Evolutionary conservation across 2,888 invertebrate genomes (phyloP), one percentile per base, ranked within the genome.

Genomic region (Elegia similella): DNA sequence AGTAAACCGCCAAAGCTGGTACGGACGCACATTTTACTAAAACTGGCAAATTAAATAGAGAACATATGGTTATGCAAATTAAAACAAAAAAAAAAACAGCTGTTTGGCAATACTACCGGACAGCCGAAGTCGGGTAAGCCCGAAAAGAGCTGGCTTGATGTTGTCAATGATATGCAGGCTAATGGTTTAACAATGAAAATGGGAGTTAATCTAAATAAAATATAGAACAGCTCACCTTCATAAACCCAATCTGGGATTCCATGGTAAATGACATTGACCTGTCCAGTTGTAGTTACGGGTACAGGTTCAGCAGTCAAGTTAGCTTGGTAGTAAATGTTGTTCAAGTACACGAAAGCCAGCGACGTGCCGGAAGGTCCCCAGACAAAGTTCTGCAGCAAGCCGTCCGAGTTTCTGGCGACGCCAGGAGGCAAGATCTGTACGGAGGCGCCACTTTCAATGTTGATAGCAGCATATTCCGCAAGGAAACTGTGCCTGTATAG

Each of bases 211-310:
- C n/a, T n/a, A n/a, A n/a, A n/a, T n/a, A n/a, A n/a, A n/a, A n/a
- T n/a, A n/a, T n/a, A 2, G 23, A 23, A 23, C 23, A 23, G 5
- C 23, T 23, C 23, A 96, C 96, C 97, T 93, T 98, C 98, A 85
- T 98, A 98, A 0, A 98, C 96, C 98, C 98, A 98, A 84, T 98
- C 98, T 32, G 98, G 96, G 8, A 97, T 94, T 30, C 98, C 98
- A 80, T 98, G 96, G 75, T 95, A 95, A 55, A 97, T 92, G 7
- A 93, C 92, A 34, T 93, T 93, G 52, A 90, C 84, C 15, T 84
- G 73, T 1, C 95, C 95, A 67, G 92, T 94, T 0, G 78, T 83
- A 0, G 97, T 96, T 38, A 97, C 88, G 64, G 93, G 92, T 17
- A 87, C 80, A 5, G 92, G 87, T 0, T 78, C 69, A 0, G 76